Evolutionary conservation across 2,888 invertebrate genomes (phyloP).

Genomic region (Heteromurus nitidus): DNA sequence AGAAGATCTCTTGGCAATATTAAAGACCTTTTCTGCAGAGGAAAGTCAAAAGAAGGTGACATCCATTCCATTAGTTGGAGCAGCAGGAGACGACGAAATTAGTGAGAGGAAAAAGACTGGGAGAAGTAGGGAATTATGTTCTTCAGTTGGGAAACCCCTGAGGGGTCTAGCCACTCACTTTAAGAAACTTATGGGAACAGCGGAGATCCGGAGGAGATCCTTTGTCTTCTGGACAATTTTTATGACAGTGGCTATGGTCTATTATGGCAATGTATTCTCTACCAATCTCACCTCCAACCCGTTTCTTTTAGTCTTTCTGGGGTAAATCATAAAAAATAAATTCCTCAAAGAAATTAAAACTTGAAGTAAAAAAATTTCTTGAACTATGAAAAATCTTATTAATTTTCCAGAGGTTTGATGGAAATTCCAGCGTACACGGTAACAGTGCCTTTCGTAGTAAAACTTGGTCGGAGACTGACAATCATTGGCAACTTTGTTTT

Average conservation of each 20-base stretch:
- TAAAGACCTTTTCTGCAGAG: constrained; percentile 55
- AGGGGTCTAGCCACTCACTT: constrained; percentile 46
- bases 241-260: constrained; percentile 69
- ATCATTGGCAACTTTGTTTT: constrained; percentile 61
- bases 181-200: constrained; percentile 62
- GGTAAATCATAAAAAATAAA: constrained; percentile 45
- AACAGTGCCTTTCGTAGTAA: constrained; percentile 63
- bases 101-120: constrained; percentile 30
- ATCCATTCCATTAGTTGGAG: constrained; percentile 35
- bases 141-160: constrained; percentile 13
- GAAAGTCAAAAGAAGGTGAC: constrained; percentile 8
- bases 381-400: neutral
- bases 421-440: constrained; percentile 71
- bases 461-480: constrained; percentile 69
- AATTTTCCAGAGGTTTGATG: constrained; percentile 70
- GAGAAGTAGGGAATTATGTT: constrained; percentile 26
- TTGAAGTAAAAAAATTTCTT: neutral
- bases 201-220: constrained; percentile 69
- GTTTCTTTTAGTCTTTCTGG: constrained; percentile 70
- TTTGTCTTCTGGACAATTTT: constrained; percentile 71
- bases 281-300: constrained; percentile 68
- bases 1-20: constrained; percentile 63
- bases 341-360: neutral
- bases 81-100: neutral
- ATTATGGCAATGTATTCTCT: constrained; percentile 72